phyloP scores from a whole-genome alignment of 2,888 invertebrate genomes.

The Tineola bisselliella region DNA sequence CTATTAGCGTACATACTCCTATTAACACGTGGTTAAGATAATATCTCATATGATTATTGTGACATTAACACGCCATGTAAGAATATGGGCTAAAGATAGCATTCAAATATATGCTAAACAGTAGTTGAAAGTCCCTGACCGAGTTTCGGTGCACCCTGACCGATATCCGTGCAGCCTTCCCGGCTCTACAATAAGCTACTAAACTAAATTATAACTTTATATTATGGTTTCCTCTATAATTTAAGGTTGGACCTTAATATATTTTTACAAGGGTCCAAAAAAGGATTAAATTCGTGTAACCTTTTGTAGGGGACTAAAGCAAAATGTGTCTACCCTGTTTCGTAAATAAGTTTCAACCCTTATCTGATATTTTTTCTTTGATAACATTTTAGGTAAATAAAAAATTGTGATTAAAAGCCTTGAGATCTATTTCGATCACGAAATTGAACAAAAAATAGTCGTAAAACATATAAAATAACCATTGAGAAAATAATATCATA shows the following conservation, averaged over 20 bases:
- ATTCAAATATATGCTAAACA: conserved; percentile 30
- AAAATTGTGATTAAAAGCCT: background rate
- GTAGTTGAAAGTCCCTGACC: conserved; percentile 35
- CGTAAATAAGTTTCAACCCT: background rate
- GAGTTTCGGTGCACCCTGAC: conserved; percentile 33
- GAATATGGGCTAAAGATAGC: background rate
- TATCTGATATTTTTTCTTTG: background rate
- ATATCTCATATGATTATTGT: background rate
- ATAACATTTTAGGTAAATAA: background rate
- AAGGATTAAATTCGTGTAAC: background rate
- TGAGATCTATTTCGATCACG: too few species aligned
- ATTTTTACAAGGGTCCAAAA: conserved; percentile 4
- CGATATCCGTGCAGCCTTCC: conserved; percentile 31
- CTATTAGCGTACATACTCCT: too few species aligned
- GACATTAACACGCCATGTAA: background rate
- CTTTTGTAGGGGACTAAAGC: background rate
- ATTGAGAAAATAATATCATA: too few species aligned
- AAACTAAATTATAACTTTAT: background rate
- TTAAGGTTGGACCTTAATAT: background rate
- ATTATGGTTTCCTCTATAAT: background rate
- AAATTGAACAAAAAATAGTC: too few species aligned
- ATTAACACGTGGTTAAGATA: too few species aligned
- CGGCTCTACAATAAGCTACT: background rate
- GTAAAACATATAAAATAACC: too few species aligned
- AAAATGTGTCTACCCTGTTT: background rate